Conservation (phyloP, 2,888 invertebrate species). For the Melolontha melolontha region DNA sequence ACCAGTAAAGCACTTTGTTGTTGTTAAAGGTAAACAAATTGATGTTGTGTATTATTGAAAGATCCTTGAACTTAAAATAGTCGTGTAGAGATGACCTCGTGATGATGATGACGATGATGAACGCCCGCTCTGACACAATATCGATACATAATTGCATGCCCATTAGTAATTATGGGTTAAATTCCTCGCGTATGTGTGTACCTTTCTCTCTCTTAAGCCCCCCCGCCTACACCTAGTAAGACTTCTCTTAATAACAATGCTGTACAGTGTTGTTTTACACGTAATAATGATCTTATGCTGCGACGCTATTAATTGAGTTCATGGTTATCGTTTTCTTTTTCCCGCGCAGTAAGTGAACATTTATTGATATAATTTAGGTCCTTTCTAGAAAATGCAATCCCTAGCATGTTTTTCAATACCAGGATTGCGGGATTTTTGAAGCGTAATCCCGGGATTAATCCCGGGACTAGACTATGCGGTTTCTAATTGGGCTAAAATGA, state of each 20-base stretch:
- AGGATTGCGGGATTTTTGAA: no score
- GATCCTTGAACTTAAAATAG: constrained; percentile 31
- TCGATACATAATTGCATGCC: constrained; percentile 25
- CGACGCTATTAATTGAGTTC: constrained; percentile 13
- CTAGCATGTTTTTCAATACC: no score
- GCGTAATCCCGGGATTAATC: no score
- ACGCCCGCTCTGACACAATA: constrained; percentile 9
- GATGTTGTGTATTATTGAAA: constrained; percentile 8
- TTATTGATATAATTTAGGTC: not conserved
- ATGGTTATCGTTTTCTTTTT: not conserved
- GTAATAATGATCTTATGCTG: constrained; percentile 7
- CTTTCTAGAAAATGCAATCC: no score
- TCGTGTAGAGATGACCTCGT: not conserved
- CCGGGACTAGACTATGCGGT: no score
- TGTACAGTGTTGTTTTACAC: not conserved
- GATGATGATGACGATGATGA: constrained; percentile 23
- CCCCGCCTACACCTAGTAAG: not conserved
- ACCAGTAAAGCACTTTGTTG: constrained; percentile 15
- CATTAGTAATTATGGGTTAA: constrained; percentile 25
- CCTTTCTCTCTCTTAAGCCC: not conserved
- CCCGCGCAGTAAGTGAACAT: not conserved
- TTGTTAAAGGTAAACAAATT: constrained; percentile 33
- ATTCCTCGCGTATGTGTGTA: constrained; percentile 2
- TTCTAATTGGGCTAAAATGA: not conserved
- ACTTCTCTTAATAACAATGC: constrained; percentile 7